Evolutionary conservation across 2,888 invertebrate species (phyloP), one percentile per base, ranked within the genome.

Genomic region (Deilephila porcellus): DNA sequence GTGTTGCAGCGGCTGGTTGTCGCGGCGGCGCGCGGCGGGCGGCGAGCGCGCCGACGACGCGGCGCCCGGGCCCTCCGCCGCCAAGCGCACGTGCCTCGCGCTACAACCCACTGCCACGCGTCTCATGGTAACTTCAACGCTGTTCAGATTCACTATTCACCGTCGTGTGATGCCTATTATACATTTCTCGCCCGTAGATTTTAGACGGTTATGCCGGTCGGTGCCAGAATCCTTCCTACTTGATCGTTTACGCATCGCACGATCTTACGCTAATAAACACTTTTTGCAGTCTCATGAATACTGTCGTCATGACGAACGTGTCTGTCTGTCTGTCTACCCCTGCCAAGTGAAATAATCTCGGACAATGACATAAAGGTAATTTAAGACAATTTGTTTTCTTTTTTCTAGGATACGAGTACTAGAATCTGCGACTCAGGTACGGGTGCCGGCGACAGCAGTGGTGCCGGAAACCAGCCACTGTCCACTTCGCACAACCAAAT

Each of bases 401-500:
- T 64, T 73, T 67, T 67, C 25, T 63, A 73, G 80, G 78, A 77
- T 25, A 73, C 81, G 6, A 75, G 74, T 19, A 77, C 76, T 71
- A 72, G 72, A 20, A 75, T 75, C 59, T 72, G 73, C 71, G 64
- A 75, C 67, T 73, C 76, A 75, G 70, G 74, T 76, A 52, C 78
- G 76, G 29, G 71, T 75, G 4, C 75, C 75, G 52, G 74, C 76
- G 14, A 77, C 76, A 17, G 70, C 19, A 73, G 74, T 64, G 79
- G 76, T 32, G 74, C 73, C 71, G 79, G 74, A 0, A 74, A 20
- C 8, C 45, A 67, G n/a, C 64, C 76, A 45, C 78, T 81, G 0
- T 74, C 76, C 74, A 79, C 74, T 64, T 74, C 81, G 60, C 72
- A 81, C 72, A 77, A 76, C 56, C 82, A 82, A 70, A 78, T 56